phyloP scores from a whole-genome alignment of 2,888 invertebrate species.

The Drosophila melanosoma region DNA sequence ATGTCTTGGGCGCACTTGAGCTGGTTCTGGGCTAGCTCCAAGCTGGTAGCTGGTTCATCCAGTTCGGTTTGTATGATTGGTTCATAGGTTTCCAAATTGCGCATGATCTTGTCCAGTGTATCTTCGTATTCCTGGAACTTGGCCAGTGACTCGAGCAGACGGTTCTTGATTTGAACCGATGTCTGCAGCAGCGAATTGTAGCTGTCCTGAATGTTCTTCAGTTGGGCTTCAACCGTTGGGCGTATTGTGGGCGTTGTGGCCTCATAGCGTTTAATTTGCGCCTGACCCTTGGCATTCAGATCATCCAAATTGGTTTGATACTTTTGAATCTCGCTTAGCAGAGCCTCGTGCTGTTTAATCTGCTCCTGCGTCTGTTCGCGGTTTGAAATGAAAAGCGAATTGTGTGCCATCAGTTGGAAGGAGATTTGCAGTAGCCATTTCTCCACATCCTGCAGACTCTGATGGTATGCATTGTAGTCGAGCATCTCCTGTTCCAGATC shows the following conservation, averaged over 20 bases:
- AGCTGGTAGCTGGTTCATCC: constrained; percentile 90
- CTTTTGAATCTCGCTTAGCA: constrained; percentile 92
- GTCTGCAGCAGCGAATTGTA: constrained; percentile 95
- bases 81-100: constrained; percentile 92
- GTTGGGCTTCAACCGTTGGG: constrained; percentile 92
- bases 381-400: constrained; percentile 95
- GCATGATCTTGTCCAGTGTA: constrained; percentile 93
- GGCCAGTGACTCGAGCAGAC: constrained; percentile 93
- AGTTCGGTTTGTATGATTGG: constrained; percentile 90
- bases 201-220: constrained; percentile 96
- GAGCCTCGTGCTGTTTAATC: constrained; percentile 92
- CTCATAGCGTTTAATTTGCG: constrained; percentile 93
- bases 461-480: constrained; percentile 94
- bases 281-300: constrained; percentile 92
- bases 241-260: constrained; percentile 90
- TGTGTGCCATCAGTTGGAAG: constrained; percentile 98
- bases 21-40: constrained; percentile 90
- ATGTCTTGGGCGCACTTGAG: constrained; percentile 91
- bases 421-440: constrained; percentile 98
- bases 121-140: constrained; percentile 98
- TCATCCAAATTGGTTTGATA: constrained; percentile 93
- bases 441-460: constrained; percentile 96
- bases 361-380: constrained; percentile 96
- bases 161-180: constrained; percentile 95
- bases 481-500: constrained; percentile 92